phyloP scores from a whole-genome alignment of 2,888 invertebrate genomes.

The Brachyptera putata region DNA sequence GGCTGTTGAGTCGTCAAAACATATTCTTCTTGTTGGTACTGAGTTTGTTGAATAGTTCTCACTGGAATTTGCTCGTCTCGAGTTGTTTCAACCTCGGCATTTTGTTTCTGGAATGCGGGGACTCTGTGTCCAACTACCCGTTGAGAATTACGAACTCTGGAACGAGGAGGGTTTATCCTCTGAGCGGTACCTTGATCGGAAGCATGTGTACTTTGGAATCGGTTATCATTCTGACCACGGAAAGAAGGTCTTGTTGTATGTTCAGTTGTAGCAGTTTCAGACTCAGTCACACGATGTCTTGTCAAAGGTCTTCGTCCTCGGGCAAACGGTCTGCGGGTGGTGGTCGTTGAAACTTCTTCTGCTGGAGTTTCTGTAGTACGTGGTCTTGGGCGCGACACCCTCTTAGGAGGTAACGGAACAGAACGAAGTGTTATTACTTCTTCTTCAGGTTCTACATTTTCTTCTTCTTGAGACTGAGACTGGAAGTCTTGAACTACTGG shows the following conservation, averaged over 20 bases:
- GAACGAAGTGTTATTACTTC: neutral
- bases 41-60: too few species aligned
- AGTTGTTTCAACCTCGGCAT: too few species aligned
- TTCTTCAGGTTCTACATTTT: constrained; percentile 30
- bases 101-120: constrained; percentile 3
- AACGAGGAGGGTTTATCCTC: neutral
- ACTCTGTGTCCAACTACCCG: neutral
- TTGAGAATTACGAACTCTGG: neutral
- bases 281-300: too few species aligned
- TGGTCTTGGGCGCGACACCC: neutral
- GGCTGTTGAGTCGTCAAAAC: too few species aligned
- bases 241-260: too few species aligned
- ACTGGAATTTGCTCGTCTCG: too few species aligned
- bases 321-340: constrained; percentile 25
- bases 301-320: constrained; percentile 26
- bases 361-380: neutral
- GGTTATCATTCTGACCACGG: too few species aligned
- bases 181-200: too few species aligned
- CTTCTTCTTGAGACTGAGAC: constrained; percentile 19
- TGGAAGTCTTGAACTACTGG: constrained; percentile 15
- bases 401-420: neutral
- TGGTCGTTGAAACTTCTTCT: constrained; percentile 17
- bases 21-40: too few species aligned
- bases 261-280: too few species aligned
- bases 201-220: neutral